These are phyloP conservation scores for Diadegma fenestrale DNA, from an alignment of 2,888 invertebrate genomes.

Conservation along the genomic window DNA sequence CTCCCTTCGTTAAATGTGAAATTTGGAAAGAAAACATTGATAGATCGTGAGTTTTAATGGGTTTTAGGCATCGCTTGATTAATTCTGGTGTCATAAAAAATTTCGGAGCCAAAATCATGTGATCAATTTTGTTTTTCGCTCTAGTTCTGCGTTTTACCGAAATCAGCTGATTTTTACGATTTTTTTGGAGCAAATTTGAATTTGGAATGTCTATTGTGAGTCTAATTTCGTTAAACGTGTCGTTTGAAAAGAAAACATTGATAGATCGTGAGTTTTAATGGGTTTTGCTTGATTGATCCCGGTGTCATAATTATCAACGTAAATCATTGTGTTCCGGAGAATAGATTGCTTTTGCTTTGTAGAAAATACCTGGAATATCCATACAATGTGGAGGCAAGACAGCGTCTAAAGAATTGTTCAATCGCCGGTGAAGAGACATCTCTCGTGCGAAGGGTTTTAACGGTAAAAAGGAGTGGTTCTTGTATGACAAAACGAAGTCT, in stretches of 20 bases:
- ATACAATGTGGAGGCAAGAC: background rate
- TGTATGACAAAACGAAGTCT: constrained; percentile 33
- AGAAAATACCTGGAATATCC: constrained; percentile 34
- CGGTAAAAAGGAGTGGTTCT: constrained; percentile 22
- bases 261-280: background rate
- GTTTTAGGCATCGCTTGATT: background rate
- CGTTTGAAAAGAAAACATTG: background rate
- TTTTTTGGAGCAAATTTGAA: background rate
- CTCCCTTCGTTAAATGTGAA: no score
- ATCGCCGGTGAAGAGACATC: constrained; percentile 5
- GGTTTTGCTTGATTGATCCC: background rate
- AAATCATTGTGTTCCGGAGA: background rate
- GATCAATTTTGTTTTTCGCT: background rate
- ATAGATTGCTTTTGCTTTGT: constrained; percentile 19
- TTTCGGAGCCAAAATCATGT: background rate
- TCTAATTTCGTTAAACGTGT: no score
- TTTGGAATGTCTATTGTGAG: background rate
- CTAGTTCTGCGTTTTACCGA: background rate
- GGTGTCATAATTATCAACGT: background rate
- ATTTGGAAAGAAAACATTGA: background rate
- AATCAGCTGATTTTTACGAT: background rate
- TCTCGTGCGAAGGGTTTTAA: constrained; percentile 48
- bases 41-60: background rate
- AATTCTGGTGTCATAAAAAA: background rate
- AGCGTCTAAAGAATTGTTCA: constrained; percentile 15